Percentiles rank a stretch among this genome's conserved stretches.
phyloP scores from a whole-genome alignment of 2,888 invertebrate genomes.

The Keiferia lycopersicella region DNA sequence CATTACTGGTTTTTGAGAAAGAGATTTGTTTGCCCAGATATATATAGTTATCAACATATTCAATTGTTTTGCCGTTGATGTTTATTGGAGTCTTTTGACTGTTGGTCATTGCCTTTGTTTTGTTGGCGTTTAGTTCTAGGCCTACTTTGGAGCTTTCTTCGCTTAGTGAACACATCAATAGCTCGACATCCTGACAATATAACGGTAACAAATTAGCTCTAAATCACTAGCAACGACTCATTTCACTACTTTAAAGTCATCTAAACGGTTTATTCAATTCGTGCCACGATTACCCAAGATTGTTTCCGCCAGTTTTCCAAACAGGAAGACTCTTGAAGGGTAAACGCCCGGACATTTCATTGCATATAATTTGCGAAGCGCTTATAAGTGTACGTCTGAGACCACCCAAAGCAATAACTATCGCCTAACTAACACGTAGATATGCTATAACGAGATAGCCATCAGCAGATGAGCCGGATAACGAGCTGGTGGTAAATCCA shows the following conservation, averaged over 20 bases:
- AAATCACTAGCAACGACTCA: neutral
- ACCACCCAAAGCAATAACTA: conserved; percentile 26
- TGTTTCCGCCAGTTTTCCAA: conserved; percentile 18
- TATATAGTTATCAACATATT: too few relatives aligned
- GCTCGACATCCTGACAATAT: neutral
- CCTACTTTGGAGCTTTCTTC: too few relatives aligned
- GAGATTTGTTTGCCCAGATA: too few relatives aligned
- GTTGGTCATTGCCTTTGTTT: too few relatives aligned
- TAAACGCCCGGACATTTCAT: conserved; percentile 16
- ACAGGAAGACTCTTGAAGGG: conserved; percentile 18
- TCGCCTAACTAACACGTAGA: conserved; percentile 28
- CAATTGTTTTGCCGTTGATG: too few relatives aligned
- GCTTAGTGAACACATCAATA: too few relatives aligned
- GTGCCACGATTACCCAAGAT: conserved; percentile 10
- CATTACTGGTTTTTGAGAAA: too few relatives aligned
- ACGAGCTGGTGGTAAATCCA: conserved; percentile 38
- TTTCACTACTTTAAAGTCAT: conserved; percentile 10
- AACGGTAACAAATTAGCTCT: conserved; percentile 13
- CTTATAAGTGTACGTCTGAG: conserved; percentile 19
- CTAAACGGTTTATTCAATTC: conserved; percentile 18
- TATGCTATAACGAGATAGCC: conserved; percentile 22
- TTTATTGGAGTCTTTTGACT: too few relatives aligned
- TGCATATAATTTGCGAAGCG: conserved; percentile 18
- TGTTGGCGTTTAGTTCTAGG: too few relatives aligned
- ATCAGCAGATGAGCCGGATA: conserved; percentile 34